Conservation (phyloP, 2,888 invertebrate genomes). For the Eristalinus sepulchralis region DNA sequence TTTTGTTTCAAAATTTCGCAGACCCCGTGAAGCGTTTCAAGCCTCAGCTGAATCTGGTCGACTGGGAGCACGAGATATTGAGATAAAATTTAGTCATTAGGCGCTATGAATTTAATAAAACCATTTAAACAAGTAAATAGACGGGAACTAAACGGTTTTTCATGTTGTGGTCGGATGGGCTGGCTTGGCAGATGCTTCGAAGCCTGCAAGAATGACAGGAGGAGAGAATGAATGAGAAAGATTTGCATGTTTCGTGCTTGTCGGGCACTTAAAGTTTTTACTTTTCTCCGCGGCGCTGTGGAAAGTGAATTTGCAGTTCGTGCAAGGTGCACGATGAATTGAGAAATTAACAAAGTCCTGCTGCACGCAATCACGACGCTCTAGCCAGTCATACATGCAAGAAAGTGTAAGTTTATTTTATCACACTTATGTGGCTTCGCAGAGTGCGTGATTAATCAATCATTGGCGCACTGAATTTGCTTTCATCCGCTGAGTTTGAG, state of each 20-base stretch:
- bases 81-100: constrained; percentile 49
- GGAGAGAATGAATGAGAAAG: constrained; percentile 12
- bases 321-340: constrained; percentile 51
- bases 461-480: constrained; percentile 14
- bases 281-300: constrained; percentile 29
- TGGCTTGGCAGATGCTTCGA: neutral
- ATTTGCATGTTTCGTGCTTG: constrained; percentile 48
- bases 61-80: constrained; percentile 83
- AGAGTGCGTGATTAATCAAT: constrained; percentile 46
- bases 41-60: constrained; percentile 83
- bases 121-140: constrained; percentile 30
- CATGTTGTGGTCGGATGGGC: constrained; percentile 12
- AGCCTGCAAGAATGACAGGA: constrained; percentile 13
- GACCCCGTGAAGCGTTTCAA: constrained; percentile 84
- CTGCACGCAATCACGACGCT: constrained; percentile 58
- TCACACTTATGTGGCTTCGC: constrained; percentile 13
- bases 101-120: constrained; percentile 54
- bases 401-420: constrained; percentile 63
- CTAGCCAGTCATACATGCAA: constrained; percentile 63
- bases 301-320: constrained; percentile 65
- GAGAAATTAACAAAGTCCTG: constrained; percentile 50
- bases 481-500: constrained; percentile 32
- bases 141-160: constrained; percentile 21
- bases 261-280: constrained; percentile 9
- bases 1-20: constrained; percentile 73